Conservation (phyloP, 2,113 vertebrate genomes). For the Cyprinodon brontotheroides region DNA sequence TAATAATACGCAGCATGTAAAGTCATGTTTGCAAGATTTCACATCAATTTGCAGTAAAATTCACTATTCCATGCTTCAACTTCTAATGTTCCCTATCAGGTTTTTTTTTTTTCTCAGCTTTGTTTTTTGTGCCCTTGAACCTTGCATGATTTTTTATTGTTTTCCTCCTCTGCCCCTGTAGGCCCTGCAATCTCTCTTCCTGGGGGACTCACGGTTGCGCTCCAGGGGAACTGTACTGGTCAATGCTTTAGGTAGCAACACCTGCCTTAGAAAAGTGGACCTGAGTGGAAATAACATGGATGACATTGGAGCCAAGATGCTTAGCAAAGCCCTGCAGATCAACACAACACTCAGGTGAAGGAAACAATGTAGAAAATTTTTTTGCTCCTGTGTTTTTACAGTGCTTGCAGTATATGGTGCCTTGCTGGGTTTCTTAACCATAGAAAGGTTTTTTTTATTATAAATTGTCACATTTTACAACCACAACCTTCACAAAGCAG, state of each 20-base stretch:
- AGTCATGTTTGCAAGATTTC: conserved; percentile 28
- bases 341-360: conserved; percentile 75
- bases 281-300: conserved; percentile 89
- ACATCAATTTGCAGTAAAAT: conserved; percentile 31
- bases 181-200: conserved; percentile 86
- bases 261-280: conserved; percentile 86
- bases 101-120: not conserved
- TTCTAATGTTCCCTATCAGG: not conserved
- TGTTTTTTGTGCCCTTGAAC: conserved; percentile 13
- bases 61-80: conserved; percentile 6
- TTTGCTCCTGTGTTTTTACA: conserved; percentile 2
- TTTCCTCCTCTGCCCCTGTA: conserved; percentile 33
- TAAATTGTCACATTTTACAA: not conserved
- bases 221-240: conserved; percentile 86
- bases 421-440: not conserved
- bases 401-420: not conserved
- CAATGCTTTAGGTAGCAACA: conserved; percentile 89
- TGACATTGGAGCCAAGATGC: conserved; percentile 90
- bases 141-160: not conserved
- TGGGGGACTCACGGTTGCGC: conserved; percentile 84
- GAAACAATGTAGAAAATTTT: not conserved
- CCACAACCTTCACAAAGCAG: not conserved
- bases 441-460: not conserved
- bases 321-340: conserved; percentile 88
- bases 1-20: conserved; percentile 42